Evolutionary conservation across 1,140 invertebrate genomes (phyloP), one percentile per base, ranked within the genome.

Genomic region (Sarcophaga peregrina): DNA sequence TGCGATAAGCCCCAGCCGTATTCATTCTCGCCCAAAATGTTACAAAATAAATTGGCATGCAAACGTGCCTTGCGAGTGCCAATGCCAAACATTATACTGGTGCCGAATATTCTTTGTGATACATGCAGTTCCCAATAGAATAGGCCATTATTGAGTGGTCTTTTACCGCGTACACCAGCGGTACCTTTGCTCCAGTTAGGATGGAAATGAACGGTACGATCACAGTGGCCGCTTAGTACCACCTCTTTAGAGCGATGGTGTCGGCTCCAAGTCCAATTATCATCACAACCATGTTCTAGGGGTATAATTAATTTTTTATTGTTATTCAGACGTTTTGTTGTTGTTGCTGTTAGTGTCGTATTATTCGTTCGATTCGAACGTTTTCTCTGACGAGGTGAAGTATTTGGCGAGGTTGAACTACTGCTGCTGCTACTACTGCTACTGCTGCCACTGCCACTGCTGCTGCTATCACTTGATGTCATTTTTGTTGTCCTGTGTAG

Each of bases 41-140:
- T 95, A 13, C 93, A 92, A 87, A 95, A 96, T 13, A 92, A 91
- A 85, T 94, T 93, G 0, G 92, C 92, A 85, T 95, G 94, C 0
- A 95, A 90, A 0, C 93, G 89, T 10, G 93, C 93, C 10, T 91
- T 89, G 76, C 91, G 91, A 3, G 95, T 95, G 4, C 93, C 94
- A 8, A 96, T 92, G 47, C 95, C 95, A 84, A 95, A 94, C 95
- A 95, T 95, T 91, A 96, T 95, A 83, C 94, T 95, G 0, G 95
- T 96, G 46, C 95, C 95, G 85, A 95, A 95, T 45, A 95, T 92
- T 50, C 95, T 89, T 85, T 94, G 92, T 0, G 93, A 93, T 0
- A 95, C 90, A 58, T 92, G 88, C 47, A 95, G 89, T 88, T 95
- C 95, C 94, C 95, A 95, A 87, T 94, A 95, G 86, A 93, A 93